Conservation (phyloP, 2,888 invertebrate species). For the Polyommatus iphigenia region DNA sequence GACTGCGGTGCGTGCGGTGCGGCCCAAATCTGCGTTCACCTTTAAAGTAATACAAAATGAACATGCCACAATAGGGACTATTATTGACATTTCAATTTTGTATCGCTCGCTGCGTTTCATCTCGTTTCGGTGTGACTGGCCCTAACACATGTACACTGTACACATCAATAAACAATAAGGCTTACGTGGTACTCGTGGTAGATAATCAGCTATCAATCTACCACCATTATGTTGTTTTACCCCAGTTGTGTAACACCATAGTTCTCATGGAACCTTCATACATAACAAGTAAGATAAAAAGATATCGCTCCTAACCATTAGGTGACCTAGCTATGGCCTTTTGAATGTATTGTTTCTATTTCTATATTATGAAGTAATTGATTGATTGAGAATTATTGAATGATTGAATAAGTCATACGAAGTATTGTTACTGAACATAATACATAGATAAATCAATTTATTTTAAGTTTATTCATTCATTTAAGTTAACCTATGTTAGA, state of each 20-base stretch:
- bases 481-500: too few species aligned
- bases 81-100: too few species aligned
- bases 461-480: too few species aligned
- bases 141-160: not conserved
- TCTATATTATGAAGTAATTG: not conserved
- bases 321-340: conserved; percentile 5
- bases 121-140: not conserved
- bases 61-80: not conserved
- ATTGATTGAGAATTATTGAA: not conserved
- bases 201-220: conserved; percentile 26
- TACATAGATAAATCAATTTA: too few species aligned
- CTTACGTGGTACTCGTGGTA: conserved; percentile 20
- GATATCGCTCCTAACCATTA: not conserved
- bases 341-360: not conserved
- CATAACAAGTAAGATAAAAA: conserved; percentile 70
- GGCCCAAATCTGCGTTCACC: too few species aligned
- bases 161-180: conserved; percentile 19
- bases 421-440: too few species aligned
- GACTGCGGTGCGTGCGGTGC: too few species aligned
- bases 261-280: conserved; percentile 70
- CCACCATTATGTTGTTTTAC: conserved; percentile 37
- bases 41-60: not conserved
- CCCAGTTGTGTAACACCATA: conserved; percentile 62
- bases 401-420: not conserved
- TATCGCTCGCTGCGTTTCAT: too few species aligned